Evolutionary conservation across 2,888 invertebrate genomes (phyloP).

Genomic region (Pardosa pseudoannulata): DNA sequence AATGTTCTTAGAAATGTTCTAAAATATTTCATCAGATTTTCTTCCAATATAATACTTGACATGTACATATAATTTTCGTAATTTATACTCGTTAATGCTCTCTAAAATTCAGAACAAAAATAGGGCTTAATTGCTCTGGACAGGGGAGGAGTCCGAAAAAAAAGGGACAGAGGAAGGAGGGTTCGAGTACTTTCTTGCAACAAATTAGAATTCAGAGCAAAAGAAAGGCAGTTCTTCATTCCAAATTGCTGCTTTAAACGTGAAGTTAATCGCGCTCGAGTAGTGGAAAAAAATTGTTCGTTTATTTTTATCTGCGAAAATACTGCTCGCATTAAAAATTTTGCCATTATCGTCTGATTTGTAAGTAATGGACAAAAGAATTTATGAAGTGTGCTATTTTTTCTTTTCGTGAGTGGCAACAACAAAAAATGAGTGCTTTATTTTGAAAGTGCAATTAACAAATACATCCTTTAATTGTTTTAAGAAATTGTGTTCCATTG

Average conservation of each 20-base stretch:
- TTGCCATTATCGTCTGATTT: background rate
- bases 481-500: too few relatives aligned
- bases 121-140: background rate
- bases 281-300: too few relatives aligned
- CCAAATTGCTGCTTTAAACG: background rate
- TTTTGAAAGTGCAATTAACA: too few relatives aligned
- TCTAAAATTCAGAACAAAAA: background rate
- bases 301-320: background rate
- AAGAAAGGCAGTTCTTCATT: conserved; percentile 6
- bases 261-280: background rate
- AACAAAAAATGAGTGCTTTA: background rate
- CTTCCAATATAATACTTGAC: background rate
- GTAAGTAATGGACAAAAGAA: background rate
- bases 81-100: background rate
- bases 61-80: conserved; percentile 2
- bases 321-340: background rate
- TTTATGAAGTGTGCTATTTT: background rate
- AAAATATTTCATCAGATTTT: conserved; percentile 3
- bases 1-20: background rate
- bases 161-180: background rate
- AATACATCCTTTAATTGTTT: too few relatives aligned
- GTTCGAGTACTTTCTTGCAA: background rate
- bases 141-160: background rate
- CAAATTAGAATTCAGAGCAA: conserved; percentile 10
- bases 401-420: background rate